Conservation (phyloP, 1,140 invertebrate species). For the Leguminivora glycinivorella region DNA sequence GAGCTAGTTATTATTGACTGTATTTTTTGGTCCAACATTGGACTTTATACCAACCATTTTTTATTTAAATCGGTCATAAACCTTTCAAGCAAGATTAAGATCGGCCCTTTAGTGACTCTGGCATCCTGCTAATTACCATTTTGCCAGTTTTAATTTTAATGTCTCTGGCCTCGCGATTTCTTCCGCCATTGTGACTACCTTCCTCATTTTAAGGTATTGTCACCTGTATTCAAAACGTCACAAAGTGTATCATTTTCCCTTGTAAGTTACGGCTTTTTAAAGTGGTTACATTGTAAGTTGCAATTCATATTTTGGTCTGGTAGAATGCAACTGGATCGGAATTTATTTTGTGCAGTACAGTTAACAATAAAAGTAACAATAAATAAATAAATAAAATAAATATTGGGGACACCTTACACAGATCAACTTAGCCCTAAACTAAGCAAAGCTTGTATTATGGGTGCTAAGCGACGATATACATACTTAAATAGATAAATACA, state of each 20-base stretch:
- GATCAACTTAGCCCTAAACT: no score
- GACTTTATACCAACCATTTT: no score
- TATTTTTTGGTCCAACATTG: no score
- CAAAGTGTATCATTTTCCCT: neutral
- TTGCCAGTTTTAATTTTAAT: constrained; percentile 9
- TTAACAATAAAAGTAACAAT: neutral
- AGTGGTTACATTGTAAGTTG: neutral
- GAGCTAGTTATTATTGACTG: no score
- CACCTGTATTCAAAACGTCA: neutral
- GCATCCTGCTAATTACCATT: neutral
- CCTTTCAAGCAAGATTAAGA: no score
- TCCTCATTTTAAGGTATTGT: neutral
- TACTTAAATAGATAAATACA: no score
- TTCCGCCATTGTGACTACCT: constrained; percentile 15
- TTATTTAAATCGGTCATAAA: no score
- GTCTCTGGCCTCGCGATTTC: neutral
- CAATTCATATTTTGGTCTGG: constrained; percentile 5
- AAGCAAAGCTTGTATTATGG: no score
- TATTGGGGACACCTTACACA: no score
- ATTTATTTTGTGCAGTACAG: constrained; percentile 5
- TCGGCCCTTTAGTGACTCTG: no score
- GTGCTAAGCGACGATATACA: no score
- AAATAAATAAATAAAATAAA: no score
- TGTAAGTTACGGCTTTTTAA: neutral
- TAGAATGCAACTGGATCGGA: constrained; percentile 3